phyloP scores from a whole-genome alignment of 2,888 invertebrate genomes.

The Drosophila recens region DNA sequence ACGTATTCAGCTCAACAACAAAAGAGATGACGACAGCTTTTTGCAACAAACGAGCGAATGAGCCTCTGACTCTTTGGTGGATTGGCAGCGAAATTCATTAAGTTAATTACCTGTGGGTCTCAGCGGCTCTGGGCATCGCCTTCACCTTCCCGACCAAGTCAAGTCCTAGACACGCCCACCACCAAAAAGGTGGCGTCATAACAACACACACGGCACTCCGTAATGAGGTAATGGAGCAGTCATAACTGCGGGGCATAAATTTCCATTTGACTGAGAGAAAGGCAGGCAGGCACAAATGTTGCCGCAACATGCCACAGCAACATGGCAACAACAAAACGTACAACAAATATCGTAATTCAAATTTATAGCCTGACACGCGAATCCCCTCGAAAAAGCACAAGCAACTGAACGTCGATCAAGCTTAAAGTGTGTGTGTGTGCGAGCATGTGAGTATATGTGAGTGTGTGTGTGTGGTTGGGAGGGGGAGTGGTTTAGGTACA shows the following conservation, averaged over 20 bases:
- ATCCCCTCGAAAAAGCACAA: slow-evolving; percentile 48
- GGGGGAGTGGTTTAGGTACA: slow-evolving; percentile 11
- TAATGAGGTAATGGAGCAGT: slow-evolving; percentile 58
- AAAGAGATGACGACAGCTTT: slow-evolving; percentile 50
- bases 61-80: slow-evolving; percentile 23
- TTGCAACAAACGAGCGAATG: slow-evolving; percentile 1
- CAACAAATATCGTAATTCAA: slow-evolving; percentile 56
- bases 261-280: slow-evolving; percentile 47
- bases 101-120: slow-evolving; percentile 46
- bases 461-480: neutral
- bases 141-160: slow-evolving; percentile 1
- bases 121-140: slow-evolving; percentile 14
- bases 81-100: slow-evolving; percentile 53
- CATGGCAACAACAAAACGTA: slow-evolving; percentile 31
- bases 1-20: slow-evolving; percentile 22
- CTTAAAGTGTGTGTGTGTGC: too few species aligned
- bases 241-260: slow-evolving; percentile 45
- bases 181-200: slow-evolving; percentile 53
- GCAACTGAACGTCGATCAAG: slow-evolving; percentile 54
- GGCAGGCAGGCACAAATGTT: slow-evolving; percentile 46
- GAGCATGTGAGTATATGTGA: slow-evolving; percentile 1
- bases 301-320: slow-evolving; percentile 57
- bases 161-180: slow-evolving; percentile 47
- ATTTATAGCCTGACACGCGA: slow-evolving; percentile 58
- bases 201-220: slow-evolving; percentile 3